These are phyloP conservation scores for Rhea pennata DNA, from an alignment of 2,113 vertebrate species.

Conservation along the genomic window DNA sequence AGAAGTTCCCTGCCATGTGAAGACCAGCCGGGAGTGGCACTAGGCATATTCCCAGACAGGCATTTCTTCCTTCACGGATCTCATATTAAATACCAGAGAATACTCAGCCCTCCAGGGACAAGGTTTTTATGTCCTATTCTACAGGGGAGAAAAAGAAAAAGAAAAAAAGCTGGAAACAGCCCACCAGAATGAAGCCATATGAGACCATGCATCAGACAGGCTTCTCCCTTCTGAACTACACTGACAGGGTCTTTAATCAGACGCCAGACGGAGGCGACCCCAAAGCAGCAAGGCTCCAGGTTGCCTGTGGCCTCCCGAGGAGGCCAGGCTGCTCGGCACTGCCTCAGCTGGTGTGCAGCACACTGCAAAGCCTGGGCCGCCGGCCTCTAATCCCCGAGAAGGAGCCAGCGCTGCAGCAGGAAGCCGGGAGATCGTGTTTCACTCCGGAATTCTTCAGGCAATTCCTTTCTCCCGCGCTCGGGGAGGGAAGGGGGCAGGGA, in stretches of 20 bases:
- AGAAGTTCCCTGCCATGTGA: not conserved
- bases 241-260: not conserved
- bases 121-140: not conserved
- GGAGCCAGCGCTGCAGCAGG: not conserved
- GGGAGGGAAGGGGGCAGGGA: not conserved
- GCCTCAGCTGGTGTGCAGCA: not conserved
- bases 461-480: not conserved
- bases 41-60: not conserved
- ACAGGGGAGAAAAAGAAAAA: fast-evolving
- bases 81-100: not conserved
- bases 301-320: not conserved
- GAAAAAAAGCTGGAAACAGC: not conserved
- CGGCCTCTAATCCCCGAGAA: not conserved
- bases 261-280: not conserved
- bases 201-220: fast-evolving
- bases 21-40: not conserved
- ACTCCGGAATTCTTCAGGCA: conserved; percentile 14
- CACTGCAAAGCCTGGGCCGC: not conserved
- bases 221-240: not conserved
- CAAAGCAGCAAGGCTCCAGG: not conserved
- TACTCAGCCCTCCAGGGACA: not conserved
- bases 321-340: not conserved
- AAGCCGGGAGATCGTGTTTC: not conserved
- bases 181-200: not conserved
- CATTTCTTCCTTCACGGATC: not conserved